Percentiles rank a stretch among this genome's conserved stretches.
Evolutionary conservation across 2,888 invertebrate genomes (phyloP).

Genomic region (Criorhina ranunculi): DNA sequence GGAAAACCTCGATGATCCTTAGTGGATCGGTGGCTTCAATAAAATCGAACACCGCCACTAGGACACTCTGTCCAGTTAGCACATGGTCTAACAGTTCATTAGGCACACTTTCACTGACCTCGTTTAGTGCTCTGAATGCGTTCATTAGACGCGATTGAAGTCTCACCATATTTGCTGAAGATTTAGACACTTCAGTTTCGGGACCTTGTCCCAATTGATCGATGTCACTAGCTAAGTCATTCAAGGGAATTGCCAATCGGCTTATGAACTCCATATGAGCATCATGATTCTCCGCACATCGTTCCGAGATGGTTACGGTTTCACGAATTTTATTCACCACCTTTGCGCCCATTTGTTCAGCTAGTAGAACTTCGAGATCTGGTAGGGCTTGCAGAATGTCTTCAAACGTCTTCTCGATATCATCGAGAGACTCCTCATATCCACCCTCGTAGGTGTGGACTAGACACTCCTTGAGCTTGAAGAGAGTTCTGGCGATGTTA

Average conservation of each 20-base stretch:
- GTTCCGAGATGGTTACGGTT: constrained; percentile 35
- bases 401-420: constrained; percentile 82
- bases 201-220: constrained; percentile 78
- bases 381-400: constrained; percentile 82
- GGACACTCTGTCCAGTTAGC: constrained; percentile 79
- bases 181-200: constrained; percentile 81
- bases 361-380: constrained; percentile 84
- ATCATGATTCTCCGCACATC: constrained; percentile 44
- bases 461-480: constrained; percentile 82
- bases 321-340: constrained; percentile 79
- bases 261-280: constrained; percentile 72
- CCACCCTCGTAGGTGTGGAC: constrained; percentile 82
- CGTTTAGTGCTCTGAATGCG: constrained; percentile 81
- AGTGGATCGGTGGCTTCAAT: constrained; percentile 81
- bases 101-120: constrained; percentile 79
- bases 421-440: constrained; percentile 81
- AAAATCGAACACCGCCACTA: constrained; percentile 81
- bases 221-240: constrained; percentile 78
- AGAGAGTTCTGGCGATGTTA: constrained; percentile 81
- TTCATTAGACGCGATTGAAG: constrained; percentile 82
- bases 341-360: constrained; percentile 84
- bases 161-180: constrained; percentile 80
- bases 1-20: constrained; percentile 82
- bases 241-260: constrained; percentile 77
- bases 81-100: constrained; percentile 78